A percentile compares a stretch with the other conserved stretches of the same genome.
phyloP scores from a whole-genome alignment of 2,888 invertebrate genomes.

The Griposia aprilina region DNA sequence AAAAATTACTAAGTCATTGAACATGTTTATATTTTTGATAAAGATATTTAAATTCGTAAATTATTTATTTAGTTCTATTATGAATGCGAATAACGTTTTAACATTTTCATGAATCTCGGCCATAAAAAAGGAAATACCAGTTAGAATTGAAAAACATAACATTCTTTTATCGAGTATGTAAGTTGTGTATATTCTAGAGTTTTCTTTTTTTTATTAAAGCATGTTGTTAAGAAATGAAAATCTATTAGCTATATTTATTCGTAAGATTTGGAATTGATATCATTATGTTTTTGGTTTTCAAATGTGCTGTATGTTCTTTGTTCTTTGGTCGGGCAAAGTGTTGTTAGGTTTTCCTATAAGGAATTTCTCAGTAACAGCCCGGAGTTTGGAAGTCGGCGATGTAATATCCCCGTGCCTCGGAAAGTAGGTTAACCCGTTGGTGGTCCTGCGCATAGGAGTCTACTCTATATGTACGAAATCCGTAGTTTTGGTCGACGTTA shows the following conservation, averaged over 20 bases:
- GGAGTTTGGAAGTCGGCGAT: too few species aligned
- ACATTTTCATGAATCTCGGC: slow-evolving; percentile 39
- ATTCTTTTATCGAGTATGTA: not conserved
- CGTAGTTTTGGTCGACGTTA: too few species aligned
- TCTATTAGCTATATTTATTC: slow-evolving; percentile 20
- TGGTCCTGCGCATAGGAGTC: too few species aligned
- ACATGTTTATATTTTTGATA: slow-evolving; percentile 37
- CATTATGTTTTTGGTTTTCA: not conserved
- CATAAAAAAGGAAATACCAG: not conserved
- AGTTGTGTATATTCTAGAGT: not conserved
- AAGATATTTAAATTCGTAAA: slow-evolving; percentile 8
- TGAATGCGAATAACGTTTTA: not conserved
- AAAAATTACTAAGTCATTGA: slow-evolving; percentile 5
- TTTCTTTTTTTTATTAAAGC: not conserved
- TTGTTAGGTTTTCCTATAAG: too few species aligned
- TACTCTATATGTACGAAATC: too few species aligned
- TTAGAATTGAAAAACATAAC: not conserved
- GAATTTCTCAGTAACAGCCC: too few species aligned
- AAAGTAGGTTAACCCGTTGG: too few species aligned
- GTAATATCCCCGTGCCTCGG: too few species aligned
- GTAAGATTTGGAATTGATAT: slow-evolving; percentile 11
- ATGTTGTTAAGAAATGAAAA: not conserved
- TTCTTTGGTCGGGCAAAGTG: too few species aligned
- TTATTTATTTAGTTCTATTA: slow-evolving; percentile 28
- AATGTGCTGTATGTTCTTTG: not conserved